Base-by-base conservation (phyloP, 2,888 invertebrate species). In the Athrips mouffetella region DNA sequence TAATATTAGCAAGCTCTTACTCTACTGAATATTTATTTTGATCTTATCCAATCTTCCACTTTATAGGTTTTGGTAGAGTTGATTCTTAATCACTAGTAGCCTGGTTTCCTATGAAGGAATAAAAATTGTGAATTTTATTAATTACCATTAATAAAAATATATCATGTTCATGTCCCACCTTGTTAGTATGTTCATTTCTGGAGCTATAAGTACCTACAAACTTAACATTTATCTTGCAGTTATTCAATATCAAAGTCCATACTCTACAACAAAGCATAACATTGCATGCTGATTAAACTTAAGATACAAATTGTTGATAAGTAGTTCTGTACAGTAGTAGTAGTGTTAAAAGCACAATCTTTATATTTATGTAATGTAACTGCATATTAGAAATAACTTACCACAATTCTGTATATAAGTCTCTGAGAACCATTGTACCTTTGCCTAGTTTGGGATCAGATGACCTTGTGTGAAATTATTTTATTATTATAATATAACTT, bases 1-100 rank as follows among this genome's bases (percentile, higher is more conserved):
- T 67, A 89, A 89, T 82, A 73, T 80, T 71, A 84, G 75, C 74
- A 82, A 64, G 65, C 67, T 65, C 78, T 75, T 79, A 73, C 70
- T 76, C 66, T 70, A 63, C 60, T 59, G 45, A 58, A 55, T 63
- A 58, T 47, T 15, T 16, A 16, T 30, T 53, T 53, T 47, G 13
- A 35, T 10, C 51, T 20, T 45, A 31, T 35, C n/a, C n/a, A n/a
- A n/a, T n/a, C n/a, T n/a, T n/a, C n/a, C n/a, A n/a, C n/a, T n/a
- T n/a, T n/a, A n/a, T n/a, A n/a, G n/a, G n/a, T n/a, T n/a, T n/a
- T n/a, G n/a, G n/a, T n/a, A n/a, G n/a, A n/a, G n/a, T n/a, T n/a
- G n/a, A n/a, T n/a, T n/a, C n/a, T n/a, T n/a, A n/a, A n/a, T n/a
- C n/a, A n/a, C n/a, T n/a, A n/a, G n/a, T n/a, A n/a, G n/a, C n/a